phyloP scores from a whole-genome alignment of 1,140 invertebrate species.

The Cydia amplana region DNA sequence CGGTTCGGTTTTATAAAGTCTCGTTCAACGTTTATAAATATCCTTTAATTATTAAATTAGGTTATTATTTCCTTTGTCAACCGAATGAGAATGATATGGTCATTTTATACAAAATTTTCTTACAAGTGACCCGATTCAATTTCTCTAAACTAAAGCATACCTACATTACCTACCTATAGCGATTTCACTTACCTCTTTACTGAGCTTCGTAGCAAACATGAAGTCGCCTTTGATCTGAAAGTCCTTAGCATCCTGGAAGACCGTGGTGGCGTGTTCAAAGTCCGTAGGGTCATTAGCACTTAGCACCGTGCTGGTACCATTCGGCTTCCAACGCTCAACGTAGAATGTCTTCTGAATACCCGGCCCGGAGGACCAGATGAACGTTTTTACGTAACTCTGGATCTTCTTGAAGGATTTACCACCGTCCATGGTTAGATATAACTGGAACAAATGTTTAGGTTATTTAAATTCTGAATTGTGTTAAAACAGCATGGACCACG shows the following conservation, averaged over 20 bases:
- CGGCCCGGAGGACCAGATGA: constrained; percentile 83
- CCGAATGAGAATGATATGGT: no score
- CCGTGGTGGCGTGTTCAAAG: constrained; percentile 67
- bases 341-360: constrained; percentile 80
- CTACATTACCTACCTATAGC: no score
- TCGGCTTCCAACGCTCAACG: constrained; percentile 85
- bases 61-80: no score
- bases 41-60: no score
- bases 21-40: no score
- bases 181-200: constrained; percentile 71
- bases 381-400: constrained; percentile 87
- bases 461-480: neutral
- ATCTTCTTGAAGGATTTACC: constrained; percentile 85
- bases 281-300: constrained; percentile 73
- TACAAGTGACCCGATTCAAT: no score
- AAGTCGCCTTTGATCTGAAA: constrained; percentile 91
- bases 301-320: constrained; percentile 82
- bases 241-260: constrained; percentile 87
- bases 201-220: constrained; percentile 89
- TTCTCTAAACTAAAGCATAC: no score
- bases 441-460: constrained; percentile 72
- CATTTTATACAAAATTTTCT: no score
- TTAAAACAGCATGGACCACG: no score
- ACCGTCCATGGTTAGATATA: constrained; percentile 88
- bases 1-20: no score